A percentile compares a stretch with the other conserved stretches of the same genome.
Conservation (phyloP, 2,888 invertebrate species). For the Parascotia fuliginaria region DNA sequence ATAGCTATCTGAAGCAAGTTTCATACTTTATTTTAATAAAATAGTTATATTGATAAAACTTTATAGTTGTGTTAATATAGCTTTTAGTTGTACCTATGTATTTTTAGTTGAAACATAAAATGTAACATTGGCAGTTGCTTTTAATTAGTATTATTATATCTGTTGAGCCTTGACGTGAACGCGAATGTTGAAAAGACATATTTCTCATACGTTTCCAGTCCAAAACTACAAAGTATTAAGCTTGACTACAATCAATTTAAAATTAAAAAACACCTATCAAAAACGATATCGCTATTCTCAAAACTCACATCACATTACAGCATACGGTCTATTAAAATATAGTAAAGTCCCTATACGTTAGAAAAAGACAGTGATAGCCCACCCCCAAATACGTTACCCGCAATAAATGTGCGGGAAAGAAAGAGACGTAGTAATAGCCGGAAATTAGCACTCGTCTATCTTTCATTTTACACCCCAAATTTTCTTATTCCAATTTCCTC, state of each 20-base stretch:
- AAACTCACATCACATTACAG: conserved; percentile 43
- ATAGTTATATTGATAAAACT: neutral
- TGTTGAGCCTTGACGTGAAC: too few relatives aligned
- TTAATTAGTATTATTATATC: too few relatives aligned
- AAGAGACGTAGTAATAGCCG: conserved; percentile 86
- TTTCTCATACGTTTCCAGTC: too few relatives aligned
- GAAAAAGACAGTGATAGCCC: conserved; percentile 77
- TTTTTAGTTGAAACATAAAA: too few relatives aligned
- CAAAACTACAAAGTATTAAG: too few relatives aligned
- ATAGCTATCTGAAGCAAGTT: conserved; percentile 21
- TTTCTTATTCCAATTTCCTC: conserved; percentile 91
- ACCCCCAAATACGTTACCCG: conserved; percentile 67
- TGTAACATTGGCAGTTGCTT: too few relatives aligned
- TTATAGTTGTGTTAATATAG: too few relatives aligned
- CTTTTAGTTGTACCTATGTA: too few relatives aligned
- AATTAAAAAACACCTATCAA: neutral
- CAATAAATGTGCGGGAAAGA: conserved; percentile 84
- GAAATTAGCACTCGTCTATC: conserved; percentile 91
- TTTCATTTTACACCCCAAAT: conserved; percentile 92
- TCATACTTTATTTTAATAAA: neutral
- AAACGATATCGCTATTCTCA: conserved; percentile 26
- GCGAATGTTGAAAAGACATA: too few relatives aligned
- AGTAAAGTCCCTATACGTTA: conserved; percentile 61
- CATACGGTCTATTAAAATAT: conserved; percentile 62
- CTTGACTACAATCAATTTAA: too few relatives aligned